phyloP scores from a whole-genome alignment of 1,140 invertebrate species.

The Ceratina japonica region DNA sequence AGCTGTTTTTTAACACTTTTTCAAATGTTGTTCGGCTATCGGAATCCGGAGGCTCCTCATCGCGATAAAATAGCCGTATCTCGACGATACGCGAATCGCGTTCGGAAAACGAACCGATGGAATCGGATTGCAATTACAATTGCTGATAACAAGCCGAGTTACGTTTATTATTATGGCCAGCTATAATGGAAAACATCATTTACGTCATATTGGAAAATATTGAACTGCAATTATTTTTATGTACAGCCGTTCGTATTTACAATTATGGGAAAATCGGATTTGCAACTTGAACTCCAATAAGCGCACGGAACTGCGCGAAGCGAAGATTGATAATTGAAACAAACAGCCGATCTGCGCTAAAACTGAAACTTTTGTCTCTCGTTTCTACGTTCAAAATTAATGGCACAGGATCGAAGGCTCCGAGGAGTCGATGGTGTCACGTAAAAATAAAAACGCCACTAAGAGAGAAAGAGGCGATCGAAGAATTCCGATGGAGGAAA shows the following conservation, averaged over 20 bases:
- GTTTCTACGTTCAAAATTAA: background rate
- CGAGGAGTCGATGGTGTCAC: background rate
- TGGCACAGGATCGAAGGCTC: too few species aligned
- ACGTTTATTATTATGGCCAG: slow-evolving; percentile 22
- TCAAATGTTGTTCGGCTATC: too few species aligned
- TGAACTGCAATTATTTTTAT: background rate
- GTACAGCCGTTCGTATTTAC: background rate
- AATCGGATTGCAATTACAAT: slow-evolving; percentile 5
- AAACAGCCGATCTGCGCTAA: background rate
- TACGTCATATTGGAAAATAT: background rate
- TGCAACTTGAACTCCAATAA: background rate
- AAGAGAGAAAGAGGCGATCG: background rate
- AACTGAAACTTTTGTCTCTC: too few species aligned
- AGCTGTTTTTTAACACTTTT: too few species aligned
- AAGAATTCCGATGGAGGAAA: background rate
- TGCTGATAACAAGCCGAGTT: background rate
- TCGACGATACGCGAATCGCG: too few species aligned
- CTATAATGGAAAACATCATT: background rate
- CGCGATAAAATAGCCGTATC: too few species aligned
- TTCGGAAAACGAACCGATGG: too few species aligned
- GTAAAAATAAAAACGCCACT: background rate
- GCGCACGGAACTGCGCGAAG: background rate
- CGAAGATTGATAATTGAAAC: background rate
- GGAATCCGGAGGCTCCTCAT: too few species aligned
- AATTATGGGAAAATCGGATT: background rate